phyloP scores from a whole-genome alignment of 2,888 invertebrate genomes.

The Rhagophthalmus giganteus region DNA sequence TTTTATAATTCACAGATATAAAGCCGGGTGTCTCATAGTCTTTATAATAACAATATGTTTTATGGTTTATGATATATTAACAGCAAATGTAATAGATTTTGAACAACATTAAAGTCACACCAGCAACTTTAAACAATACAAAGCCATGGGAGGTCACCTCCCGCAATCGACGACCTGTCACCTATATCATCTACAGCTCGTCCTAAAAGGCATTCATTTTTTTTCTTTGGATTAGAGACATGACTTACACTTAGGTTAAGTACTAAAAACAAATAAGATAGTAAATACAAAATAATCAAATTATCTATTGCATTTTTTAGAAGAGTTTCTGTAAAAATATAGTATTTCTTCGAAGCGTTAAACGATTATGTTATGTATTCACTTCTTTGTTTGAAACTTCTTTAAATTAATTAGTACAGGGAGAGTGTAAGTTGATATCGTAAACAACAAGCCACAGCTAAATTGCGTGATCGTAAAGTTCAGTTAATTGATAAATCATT shows the following conservation, averaged over 20 bases:
- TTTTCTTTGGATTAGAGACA: slow-evolving; percentile 15
- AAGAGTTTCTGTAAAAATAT: too few relatives aligned
- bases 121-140: slow-evolving; percentile 37
- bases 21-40: slow-evolving; percentile 9
- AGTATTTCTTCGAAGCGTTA: too few relatives aligned
- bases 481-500: too few relatives aligned
- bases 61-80: slow-evolving; percentile 27
- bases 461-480: too few relatives aligned
- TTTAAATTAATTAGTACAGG: too few relatives aligned
- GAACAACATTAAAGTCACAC: slow-evolving; percentile 33
- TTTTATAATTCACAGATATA: slow-evolving; percentile 12
- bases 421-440: too few relatives aligned
- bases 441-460: too few relatives aligned
- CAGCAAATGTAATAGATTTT: slow-evolving; percentile 37
- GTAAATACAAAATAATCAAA: too few relatives aligned
- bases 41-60: slow-evolving; percentile 20
- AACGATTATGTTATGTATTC: too few relatives aligned
- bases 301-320: too few relatives aligned
- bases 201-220: slow-evolving; percentile 15
- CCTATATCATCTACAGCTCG: slow-evolving; percentile 31
- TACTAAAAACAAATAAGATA: too few relatives aligned
- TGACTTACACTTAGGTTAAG: slow-evolving; percentile 2
- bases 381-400: too few relatives aligned
- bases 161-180: slow-evolving; percentile 37
- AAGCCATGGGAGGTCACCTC: slow-evolving; percentile 36